Percentiles rank a stretch among this genome's conserved stretches.
Evolutionary conservation across 2,797 vertebrate genomes (phyloP).

Genomic region (Taeniopygia guttata): DNA sequence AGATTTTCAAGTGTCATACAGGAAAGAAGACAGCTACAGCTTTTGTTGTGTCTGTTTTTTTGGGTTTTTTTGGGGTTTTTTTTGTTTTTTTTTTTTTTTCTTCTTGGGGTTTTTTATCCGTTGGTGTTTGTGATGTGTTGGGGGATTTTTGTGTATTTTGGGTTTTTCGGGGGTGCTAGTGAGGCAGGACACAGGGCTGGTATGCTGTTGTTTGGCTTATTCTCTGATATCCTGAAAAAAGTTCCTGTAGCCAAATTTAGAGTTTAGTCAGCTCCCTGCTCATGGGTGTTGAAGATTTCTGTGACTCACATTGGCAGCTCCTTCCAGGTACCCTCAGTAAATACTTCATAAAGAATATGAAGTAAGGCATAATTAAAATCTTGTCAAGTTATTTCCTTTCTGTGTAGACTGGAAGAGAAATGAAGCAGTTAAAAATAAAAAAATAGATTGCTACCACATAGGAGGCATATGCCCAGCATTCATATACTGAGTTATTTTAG

Average conservation of each 20-base stretch:
- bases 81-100: not conserved
- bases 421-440: not conserved
- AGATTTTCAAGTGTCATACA: not conserved
- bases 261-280: not conserved
- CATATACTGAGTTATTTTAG: not conserved
- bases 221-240: not conserved
- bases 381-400: not conserved
- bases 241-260: not conserved
- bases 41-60: not conserved
- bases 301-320: not conserved
- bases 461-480: not conserved
- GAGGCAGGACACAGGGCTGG: rapidly evolving
- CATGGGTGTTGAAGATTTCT: not conserved
- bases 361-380: not conserved
- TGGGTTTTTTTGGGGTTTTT: not conserved
- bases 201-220: not conserved
- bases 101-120: not conserved
- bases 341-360: not conserved
- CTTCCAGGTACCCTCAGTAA: not conserved
- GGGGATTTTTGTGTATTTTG: rapidly evolving
- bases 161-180: rapidly evolving
- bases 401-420: not conserved
- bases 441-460: not conserved
- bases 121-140: not conserved
- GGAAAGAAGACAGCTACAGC: not conserved